Percentiles rank a stretch among this genome's conserved stretches.
Conservation (phyloP, 2,797 vertebrate species). For the Myotis pilosus region DNA sequence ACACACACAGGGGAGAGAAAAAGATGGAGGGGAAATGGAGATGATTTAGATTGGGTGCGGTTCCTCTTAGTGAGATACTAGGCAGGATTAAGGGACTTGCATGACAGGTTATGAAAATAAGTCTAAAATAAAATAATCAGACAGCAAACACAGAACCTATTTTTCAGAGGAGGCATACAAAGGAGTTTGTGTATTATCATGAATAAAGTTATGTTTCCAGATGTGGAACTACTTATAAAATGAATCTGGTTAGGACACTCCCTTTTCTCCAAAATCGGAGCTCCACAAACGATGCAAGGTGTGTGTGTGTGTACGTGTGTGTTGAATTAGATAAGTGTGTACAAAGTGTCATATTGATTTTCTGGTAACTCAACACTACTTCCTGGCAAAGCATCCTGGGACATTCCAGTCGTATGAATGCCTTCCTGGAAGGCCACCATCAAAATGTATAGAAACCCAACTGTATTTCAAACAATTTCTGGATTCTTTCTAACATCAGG, state of each 20-base stretch:
- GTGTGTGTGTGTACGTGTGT: not conserved
- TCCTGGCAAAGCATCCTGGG: conserved; percentile 48
- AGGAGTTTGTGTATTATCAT: conserved; percentile 59
- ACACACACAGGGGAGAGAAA: not conserved
- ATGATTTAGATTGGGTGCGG: conserved; percentile 23
- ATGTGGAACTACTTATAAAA: conserved; percentile 46
- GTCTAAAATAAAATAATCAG: not conserved
- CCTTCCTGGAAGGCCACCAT: conserved; percentile 47
- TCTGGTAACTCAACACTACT: conserved; percentile 47
- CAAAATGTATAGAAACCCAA: conserved; percentile 2
- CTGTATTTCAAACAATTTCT: conserved; percentile 22
- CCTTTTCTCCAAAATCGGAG: not conserved
- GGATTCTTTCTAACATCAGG: conserved; percentile 30
- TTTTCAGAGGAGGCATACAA: conserved; percentile 11
- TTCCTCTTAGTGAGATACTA: conserved; percentile 47
- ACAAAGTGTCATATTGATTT: conserved; percentile 50
- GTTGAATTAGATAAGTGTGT: conserved; percentile 51
- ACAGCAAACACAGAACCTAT: conserved; percentile 33
- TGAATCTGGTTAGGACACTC: conserved; percentile 49
- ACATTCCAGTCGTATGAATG: conserved; percentile 51
- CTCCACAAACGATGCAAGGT: conserved; percentile 7
- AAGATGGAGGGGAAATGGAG: not conserved
- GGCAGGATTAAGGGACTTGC: conserved; percentile 17
- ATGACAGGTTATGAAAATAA: conserved; percentile 1
- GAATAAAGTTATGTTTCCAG: not conserved